phyloP scores from a whole-genome alignment of 2,797 vertebrate species.

The Yasuhikotakia modesta region DNA sequence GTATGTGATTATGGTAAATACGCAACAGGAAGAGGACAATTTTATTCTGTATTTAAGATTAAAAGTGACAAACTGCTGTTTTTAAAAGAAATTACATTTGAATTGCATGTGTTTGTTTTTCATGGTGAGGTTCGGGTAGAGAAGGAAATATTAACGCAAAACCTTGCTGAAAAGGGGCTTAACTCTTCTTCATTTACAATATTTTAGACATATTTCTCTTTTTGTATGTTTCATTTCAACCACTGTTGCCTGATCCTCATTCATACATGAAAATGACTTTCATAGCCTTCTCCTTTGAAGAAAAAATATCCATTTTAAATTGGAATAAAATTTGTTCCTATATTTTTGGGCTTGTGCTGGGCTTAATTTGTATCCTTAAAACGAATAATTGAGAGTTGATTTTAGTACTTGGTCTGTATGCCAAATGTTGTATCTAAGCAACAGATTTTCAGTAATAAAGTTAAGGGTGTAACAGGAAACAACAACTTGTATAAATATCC shows the following conservation, averaged over 20 bases:
- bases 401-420: too few relatives aligned
- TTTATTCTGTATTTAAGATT: conserved; percentile 82
- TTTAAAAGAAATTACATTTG: conserved; percentile 82
- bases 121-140: conserved; percentile 71
- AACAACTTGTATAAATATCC: too few relatives aligned
- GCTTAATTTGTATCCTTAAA: conserved; percentile 45
- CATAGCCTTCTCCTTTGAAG: conserved; percentile 98
- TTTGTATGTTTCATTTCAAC: conserved; percentile 83
- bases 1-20: conserved; percentile 78
- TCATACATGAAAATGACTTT: conserved; percentile 93
- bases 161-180: conserved; percentile 68
- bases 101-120: conserved; percentile 89
- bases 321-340: conserved; percentile 99
- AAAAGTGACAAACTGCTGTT: conserved; percentile 80
- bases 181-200: conserved; percentile 82
- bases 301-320: conserved; percentile 97
- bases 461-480: too few relatives aligned
- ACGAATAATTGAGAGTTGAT: not conserved
- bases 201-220: conserved; percentile 84
- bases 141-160: conserved; percentile 69
- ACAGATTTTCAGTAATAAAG: too few relatives aligned
- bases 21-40: conserved; percentile 71
- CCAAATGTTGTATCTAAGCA: too few relatives aligned
- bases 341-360: conserved; percentile 73
- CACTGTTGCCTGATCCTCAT: conserved; percentile 87